A percentile compares a stretch with the other conserved stretches of the same genome.
These are phyloP conservation scores for Callocephalon fimbriatum DNA, from an alignment of 2,113 vertebrate species.

Conservation along the genomic window DNA sequence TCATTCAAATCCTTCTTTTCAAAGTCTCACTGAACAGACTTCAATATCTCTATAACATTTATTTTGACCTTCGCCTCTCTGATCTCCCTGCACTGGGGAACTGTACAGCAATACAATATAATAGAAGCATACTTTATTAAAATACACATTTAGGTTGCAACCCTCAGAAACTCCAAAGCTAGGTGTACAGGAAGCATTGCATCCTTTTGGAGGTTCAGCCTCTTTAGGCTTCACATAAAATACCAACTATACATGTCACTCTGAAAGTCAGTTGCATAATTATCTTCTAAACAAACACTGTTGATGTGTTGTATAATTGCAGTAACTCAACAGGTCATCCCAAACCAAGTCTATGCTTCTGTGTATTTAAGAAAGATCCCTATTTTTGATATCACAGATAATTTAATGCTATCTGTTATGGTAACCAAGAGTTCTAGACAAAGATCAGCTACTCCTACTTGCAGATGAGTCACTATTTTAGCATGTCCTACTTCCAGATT, in stretches of 20 bases:
- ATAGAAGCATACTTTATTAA: conserved; percentile 38
- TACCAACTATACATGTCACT: not conserved
- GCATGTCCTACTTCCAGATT: not conserved
- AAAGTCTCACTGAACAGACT: conserved; percentile 71
- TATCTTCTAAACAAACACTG: not conserved
- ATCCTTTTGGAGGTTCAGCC: not conserved
- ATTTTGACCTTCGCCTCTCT: conserved; percentile 51
- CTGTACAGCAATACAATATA: not conserved
- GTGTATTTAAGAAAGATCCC: not conserved
- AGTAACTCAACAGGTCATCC: not conserved
- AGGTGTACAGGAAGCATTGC: not conserved
- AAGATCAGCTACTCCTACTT: conserved; percentile 39
- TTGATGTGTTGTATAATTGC: not conserved
- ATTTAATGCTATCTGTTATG: conserved; percentile 2
- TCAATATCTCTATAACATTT: conserved; percentile 68
- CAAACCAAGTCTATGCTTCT: not conserved
- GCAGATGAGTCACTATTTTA: conserved; percentile 22
- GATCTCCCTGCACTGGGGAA: not conserved
- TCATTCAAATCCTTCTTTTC: conserved; percentile 76
- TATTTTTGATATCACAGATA: conserved; percentile 11
- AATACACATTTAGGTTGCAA: not conserved
- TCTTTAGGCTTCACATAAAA: not conserved
- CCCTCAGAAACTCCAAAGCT: not conserved
- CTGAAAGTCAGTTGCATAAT: conserved; percentile 19
- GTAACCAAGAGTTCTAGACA: conserved; percentile 7